phyloP scores from a whole-genome alignment of 2,888 invertebrate genomes.

The Pediacus dermestoides region DNA sequence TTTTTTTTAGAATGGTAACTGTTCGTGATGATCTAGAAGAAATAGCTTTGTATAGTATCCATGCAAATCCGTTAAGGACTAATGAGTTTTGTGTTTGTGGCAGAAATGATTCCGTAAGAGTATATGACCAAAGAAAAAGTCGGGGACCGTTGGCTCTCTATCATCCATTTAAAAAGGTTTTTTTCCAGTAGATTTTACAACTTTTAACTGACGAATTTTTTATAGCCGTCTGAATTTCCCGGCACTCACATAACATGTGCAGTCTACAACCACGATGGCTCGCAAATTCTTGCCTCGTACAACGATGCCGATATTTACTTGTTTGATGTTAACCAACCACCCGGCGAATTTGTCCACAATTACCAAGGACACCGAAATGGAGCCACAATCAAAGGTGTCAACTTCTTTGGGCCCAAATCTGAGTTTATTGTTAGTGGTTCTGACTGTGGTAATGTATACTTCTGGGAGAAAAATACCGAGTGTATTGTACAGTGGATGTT shows the following conservation, averaged over 20 bases:
- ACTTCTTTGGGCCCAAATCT: slow-evolving; percentile 88
- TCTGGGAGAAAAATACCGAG: slow-evolving; percentile 89
- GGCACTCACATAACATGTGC: slow-evolving; percentile 76
- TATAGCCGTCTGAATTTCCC: slow-evolving; percentile 9
- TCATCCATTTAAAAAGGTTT: slow-evolving; percentile 34
- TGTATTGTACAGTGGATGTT: slow-evolving; percentile 84
- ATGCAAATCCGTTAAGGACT: slow-evolving; percentile 74
- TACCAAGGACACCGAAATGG: slow-evolving; percentile 64
- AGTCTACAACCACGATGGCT: slow-evolving; percentile 86
- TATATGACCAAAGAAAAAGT: slow-evolving; percentile 68
- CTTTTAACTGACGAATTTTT: slow-evolving; percentile 7
- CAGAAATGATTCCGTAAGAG: slow-evolving; percentile 70
- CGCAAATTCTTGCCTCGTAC: slow-evolving; percentile 89
- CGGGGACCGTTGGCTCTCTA: slow-evolving; percentile 33
- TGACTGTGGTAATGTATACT: slow-evolving; percentile 83
- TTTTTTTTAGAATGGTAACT: slow-evolving; percentile 52
- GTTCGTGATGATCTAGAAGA: slow-evolving; percentile 57
- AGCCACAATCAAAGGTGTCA: slow-evolving; percentile 79
- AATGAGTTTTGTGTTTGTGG: slow-evolving; percentile 82
- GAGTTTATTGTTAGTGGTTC: slow-evolving; percentile 92
- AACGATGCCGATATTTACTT: slow-evolving; percentile 91
- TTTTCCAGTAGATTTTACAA: not conserved
- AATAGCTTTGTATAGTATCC: slow-evolving; percentile 83
- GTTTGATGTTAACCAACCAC: slow-evolving; percentile 62
- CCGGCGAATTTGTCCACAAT: slow-evolving; percentile 54